These are phyloP conservation scores for Sandelia bainsii DNA, from an alignment of 2,797 vertebrate genomes.

Conservation along the genomic window DNA sequence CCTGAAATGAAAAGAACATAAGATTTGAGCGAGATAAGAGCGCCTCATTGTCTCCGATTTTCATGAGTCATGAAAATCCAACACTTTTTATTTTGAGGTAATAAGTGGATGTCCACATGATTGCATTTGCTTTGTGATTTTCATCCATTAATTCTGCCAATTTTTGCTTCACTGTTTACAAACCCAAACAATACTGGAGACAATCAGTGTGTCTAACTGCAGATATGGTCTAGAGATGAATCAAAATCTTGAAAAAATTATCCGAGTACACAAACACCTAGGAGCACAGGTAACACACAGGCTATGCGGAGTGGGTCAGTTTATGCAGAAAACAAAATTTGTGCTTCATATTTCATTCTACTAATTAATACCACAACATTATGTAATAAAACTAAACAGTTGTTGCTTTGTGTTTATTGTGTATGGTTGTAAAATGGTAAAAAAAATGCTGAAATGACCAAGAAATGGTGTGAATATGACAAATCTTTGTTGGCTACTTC, in stretches of 20 bases:
- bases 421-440: neutral
- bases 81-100: constrained; percentile 1
- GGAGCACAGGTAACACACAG: neutral
- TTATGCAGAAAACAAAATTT: neutral
- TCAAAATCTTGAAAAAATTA: neutral
- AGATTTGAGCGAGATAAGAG: constrained; percentile 28
- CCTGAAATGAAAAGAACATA: constrained; percentile 39
- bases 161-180: neutral
- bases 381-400: neutral
- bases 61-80: constrained; percentile 33
- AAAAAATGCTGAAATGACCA: neutral
- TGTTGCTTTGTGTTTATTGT: neutral
- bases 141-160: constrained; percentile 1
- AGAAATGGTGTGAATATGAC: too few species aligned
- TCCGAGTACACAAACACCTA: neutral
- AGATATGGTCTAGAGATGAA: neutral
- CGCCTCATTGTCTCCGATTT: constrained; percentile 30
- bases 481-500: neutral
- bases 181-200: neutral
- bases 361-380: neutral
- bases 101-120: neutral
- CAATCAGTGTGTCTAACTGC: neutral
- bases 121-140: neutral
- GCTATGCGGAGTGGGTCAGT: too few species aligned
- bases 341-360: neutral